Evolutionary conservation across 1,140 invertebrate genomes (phyloP).

Genomic region (Megalonaias nervosa): DNA sequence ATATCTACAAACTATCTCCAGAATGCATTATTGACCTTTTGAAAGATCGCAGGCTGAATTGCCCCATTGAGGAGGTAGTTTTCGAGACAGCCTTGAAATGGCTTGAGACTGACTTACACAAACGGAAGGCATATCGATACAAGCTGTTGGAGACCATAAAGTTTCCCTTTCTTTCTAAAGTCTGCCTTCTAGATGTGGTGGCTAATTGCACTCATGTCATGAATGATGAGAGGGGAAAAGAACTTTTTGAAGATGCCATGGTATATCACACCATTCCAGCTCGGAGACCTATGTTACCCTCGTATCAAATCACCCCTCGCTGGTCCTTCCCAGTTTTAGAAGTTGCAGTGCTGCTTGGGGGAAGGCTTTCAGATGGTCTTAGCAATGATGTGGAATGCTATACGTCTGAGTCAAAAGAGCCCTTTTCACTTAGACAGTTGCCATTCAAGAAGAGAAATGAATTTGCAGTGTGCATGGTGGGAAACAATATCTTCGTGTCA

Average conservation of each 20-base stretch:
- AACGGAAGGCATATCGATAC: slow-evolving; percentile 41
- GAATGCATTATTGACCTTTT: slow-evolving; percentile 61
- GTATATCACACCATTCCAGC: slow-evolving; percentile 62
- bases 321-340: slow-evolving; percentile 54
- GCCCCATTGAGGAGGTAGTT: slow-evolving; percentile 60
- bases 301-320: slow-evolving; percentile 65
- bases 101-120: slow-evolving; percentile 55
- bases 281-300: slow-evolving; percentile 55
- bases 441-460: slow-evolving; percentile 68
- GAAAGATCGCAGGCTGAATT: slow-evolving; percentile 55
- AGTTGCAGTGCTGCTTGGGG: slow-evolving; percentile 60
- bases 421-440: slow-evolving; percentile 56
- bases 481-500: slow-evolving; percentile 65
- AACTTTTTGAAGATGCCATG: slow-evolving; percentile 59
- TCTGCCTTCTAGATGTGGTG: slow-evolving; percentile 59
- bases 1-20: slow-evolving; percentile 57
- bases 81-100: slow-evolving; percentile 59
- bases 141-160: slow-evolving; percentile 62
- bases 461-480: slow-evolving; percentile 61
- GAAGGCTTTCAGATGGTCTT: slow-evolving; percentile 60
- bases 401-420: slow-evolving; percentile 57
- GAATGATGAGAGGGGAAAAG: slow-evolving; percentile 54
- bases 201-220: slow-evolving; percentile 49
- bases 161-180: slow-evolving; percentile 59
- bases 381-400: slow-evolving; percentile 67